Evolutionary conservation across 2,797 vertebrate species (phyloP).

Genomic region (Chloroceryle amazona): DNA sequence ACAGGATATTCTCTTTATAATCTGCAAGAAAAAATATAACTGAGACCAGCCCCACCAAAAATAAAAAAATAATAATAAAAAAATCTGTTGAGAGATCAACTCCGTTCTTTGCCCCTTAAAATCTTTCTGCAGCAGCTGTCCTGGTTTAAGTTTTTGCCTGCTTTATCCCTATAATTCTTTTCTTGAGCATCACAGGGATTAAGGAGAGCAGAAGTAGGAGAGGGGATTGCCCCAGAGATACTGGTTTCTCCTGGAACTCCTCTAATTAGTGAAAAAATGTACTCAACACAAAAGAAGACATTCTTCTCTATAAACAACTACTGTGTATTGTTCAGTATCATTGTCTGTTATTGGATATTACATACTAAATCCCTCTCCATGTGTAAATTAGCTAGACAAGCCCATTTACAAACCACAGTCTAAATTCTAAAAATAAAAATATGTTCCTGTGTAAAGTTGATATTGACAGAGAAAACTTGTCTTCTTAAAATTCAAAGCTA

Average conservation of each 20-base stretch:
- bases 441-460: not conserved
- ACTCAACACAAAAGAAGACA: not conserved
- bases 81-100: not conserved
- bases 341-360: not conserved
- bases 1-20: not conserved
- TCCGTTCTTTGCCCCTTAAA: not conserved
- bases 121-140: constrained; percentile 13
- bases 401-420: not conserved
- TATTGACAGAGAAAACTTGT: not conserved
- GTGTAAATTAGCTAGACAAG: not conserved
- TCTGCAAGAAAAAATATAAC: not conserved
- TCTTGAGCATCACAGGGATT: not conserved
- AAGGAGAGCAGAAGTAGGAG: not conserved
- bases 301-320: not conserved
- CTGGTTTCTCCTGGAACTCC: not conserved
- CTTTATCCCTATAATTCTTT: constrained; percentile 35
- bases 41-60: not conserved
- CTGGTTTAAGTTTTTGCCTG: constrained; percentile 5
- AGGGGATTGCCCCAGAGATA: not conserved
- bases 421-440: not conserved
- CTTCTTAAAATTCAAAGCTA: not conserved
- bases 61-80: not conserved
- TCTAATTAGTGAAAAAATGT: not conserved
- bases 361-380: not conserved
- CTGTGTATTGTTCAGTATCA: not conserved